Evolutionary conservation across 2,888 invertebrate species (phyloP).

Genomic region (Leptopilina drosophilae): DNA sequence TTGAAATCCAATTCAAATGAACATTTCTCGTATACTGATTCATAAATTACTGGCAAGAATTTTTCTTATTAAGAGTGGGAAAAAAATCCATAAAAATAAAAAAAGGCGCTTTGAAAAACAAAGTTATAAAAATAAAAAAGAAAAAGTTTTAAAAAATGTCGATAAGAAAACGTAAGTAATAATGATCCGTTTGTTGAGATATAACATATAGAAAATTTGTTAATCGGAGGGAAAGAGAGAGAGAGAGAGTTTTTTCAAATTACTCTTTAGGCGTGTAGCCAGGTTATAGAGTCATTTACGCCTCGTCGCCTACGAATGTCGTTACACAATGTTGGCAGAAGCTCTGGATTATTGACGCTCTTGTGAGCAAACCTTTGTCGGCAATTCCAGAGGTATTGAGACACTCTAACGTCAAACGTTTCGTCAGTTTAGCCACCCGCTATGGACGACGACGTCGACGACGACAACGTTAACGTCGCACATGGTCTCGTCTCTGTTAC

Average conservation of each 20-base stretch:
- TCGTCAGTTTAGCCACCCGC: conserved; percentile 42
- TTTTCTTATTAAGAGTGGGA: too few species aligned
- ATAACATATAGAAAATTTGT: background rate
- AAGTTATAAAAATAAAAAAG: too few species aligned
- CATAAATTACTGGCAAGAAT: too few species aligned
- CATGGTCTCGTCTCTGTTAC: conserved; percentile 28
- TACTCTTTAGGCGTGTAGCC: conserved; percentile 33
- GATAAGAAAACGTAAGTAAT: background rate
- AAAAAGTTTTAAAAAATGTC: background rate
- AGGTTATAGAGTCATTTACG: conserved; percentile 64
- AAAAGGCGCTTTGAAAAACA: too few species aligned
- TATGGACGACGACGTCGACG: background rate
- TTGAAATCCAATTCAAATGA: too few species aligned
- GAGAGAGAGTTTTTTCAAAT: background rate
- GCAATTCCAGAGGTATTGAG: conserved; percentile 51
- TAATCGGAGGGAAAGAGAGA: background rate
- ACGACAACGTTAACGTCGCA: background rate
- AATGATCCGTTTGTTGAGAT: conserved; percentile 3
- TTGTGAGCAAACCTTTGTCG: conserved; percentile 66
- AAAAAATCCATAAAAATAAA: too few species aligned
- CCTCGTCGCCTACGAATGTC: conserved; percentile 66
- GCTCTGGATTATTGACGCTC: conserved; percentile 65
- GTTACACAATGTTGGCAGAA: conserved; percentile 68
- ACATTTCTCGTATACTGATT: too few species aligned
- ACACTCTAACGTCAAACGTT: conserved; percentile 45